These are phyloP conservation scores for Siderastrea radians DNA, from an alignment of 92 coral and sea anemone species.

Conservation along the genomic window DNA sequence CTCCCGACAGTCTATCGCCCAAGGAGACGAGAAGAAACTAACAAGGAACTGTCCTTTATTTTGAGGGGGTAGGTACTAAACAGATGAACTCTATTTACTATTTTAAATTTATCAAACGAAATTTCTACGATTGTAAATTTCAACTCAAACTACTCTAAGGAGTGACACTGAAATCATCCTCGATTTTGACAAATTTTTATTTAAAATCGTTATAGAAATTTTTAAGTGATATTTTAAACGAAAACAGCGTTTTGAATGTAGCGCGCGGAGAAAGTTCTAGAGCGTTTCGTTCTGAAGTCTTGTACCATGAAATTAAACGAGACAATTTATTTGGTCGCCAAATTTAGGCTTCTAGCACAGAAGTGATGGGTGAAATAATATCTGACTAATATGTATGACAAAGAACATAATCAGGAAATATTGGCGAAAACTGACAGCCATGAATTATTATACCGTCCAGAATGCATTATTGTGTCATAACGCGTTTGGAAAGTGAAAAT, in stretches of 20 bases:
- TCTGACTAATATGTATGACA: not conserved
- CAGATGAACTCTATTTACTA: not conserved
- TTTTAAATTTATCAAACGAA: not conserved
- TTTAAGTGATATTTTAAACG: not conserved
- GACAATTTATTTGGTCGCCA: not conserved
- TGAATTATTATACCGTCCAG: not conserved
- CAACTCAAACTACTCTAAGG: not conserved
- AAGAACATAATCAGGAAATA: slow-evolving; percentile 17
- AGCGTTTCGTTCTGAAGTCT: not conserved
- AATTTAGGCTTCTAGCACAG: not conserved
- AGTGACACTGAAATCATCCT: not conserved
- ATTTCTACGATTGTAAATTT: not conserved
- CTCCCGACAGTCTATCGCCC: slow-evolving; percentile 25
- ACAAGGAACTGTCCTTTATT: slow-evolving; percentile 48
- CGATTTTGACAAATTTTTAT: too few relatives aligned
- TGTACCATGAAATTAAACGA: not conserved
- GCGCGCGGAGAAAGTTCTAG: slow-evolving; percentile 16
- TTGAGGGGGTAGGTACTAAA: slow-evolving; percentile 56
- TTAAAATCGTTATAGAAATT: not conserved
- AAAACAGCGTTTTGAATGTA: slow-evolving; percentile 5
- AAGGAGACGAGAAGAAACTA: slow-evolving; percentile 24
- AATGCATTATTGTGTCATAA: not conserved
- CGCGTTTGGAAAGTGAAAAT: not conserved
- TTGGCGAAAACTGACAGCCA: not conserved
- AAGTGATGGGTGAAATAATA: not conserved